phyloP scores from a whole-genome alignment of 2,888 invertebrate species.

The Branchellion lobata region DNA sequence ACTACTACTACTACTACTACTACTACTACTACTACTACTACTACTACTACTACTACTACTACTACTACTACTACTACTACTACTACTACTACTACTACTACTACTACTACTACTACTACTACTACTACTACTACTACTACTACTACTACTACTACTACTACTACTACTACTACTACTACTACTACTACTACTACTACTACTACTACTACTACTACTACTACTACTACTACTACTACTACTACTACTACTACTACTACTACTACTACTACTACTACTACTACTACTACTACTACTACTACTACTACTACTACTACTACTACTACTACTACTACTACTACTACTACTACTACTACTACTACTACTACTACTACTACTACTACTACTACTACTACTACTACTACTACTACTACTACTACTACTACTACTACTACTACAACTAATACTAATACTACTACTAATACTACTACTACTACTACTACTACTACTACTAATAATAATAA shows the following conservation, averaged over 20 bases:
- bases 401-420: constrained; percentile 7
- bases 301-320: neutral
- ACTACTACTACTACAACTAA: neutral
- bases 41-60: constrained; percentile 9
- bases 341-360: constrained; percentile 3
- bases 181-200: constrained; percentile 31
- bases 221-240: constrained; percentile 7
- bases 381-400: constrained; percentile 7
- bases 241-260: constrained; percentile 3
- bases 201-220: constrained; percentile 6
- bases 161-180: constrained; percentile 33
- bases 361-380: constrained; percentile 7
- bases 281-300: neutral
- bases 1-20: constrained; percentile 9
- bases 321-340: constrained; percentile 1
- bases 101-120: constrained; percentile 19
- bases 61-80: constrained; percentile 9
- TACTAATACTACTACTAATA: no score
- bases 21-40: constrained; percentile 6
- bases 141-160: constrained; percentile 33
- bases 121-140: constrained; percentile 31
- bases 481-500: no score
- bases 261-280: neutral
- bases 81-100: constrained; percentile 9
- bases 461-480: no score